Evolutionary conservation across 2,888 invertebrate genomes (phyloP), one percentile per base, ranked within the genome.

Genomic region (Agrotis ipsilon): DNA sequence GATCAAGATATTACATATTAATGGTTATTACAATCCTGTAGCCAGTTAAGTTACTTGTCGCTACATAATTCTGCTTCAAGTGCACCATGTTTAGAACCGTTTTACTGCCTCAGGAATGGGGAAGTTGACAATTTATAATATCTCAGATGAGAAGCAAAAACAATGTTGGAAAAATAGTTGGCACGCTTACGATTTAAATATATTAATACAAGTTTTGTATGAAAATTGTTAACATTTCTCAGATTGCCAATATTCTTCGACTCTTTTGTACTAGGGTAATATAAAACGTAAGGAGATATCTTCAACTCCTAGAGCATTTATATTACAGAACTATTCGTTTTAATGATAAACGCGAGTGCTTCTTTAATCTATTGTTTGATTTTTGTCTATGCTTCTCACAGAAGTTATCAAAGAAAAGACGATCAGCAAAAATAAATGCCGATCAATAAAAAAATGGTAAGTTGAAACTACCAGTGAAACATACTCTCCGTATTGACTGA

Each of bases 1-100:
- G 80, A 79, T 79, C 78, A 79, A 79, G 78, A 79, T 79, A 80
- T 83, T 82, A 79, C 68, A 65, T 79, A 79, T 82, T 83, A 83
- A 79, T 83, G 78, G 78, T 83, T 80, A 79, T 79, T 82, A 79
- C 83, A 68, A 68, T 67, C 83, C 68, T 82, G 80, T 64, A 83
- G 83, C 78, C 80, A 79, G 78, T 79, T 79, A 79, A 62, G 83
- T 79, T 64, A 61, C 83, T 65, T 80, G 78, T 83, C 80, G 74
- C 60, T 73, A 74, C 83, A 83, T 79, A 79, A 79, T 82, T 79
- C 75, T 80, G 78, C 80, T 65, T 74, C 58, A 73, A 83, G 78
- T 83, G 64, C 54, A 58, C 83, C 80, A 67, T 78, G 83, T 83
- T 79, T 80, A 79, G 61, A 83, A 80, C 75, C 80, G 75, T 67